Evolutionary conservation across 92 coral and sea anemone species (phyloP).

Genomic region (Heliopora coerulea): DNA sequence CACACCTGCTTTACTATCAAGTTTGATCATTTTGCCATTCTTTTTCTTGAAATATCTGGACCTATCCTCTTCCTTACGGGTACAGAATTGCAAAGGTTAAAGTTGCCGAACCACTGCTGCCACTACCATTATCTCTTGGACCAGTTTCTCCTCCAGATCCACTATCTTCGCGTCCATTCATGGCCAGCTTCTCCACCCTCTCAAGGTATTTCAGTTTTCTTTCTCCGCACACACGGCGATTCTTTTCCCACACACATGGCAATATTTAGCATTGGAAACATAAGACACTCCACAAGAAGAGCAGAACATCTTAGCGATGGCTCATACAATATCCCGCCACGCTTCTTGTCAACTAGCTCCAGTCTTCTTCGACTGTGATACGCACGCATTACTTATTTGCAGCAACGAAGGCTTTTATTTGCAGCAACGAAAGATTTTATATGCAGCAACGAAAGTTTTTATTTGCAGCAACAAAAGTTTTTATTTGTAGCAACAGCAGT

Average conservation of each 20-base stretch:
- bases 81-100: constrained; percentile 23
- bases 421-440: too few relatives aligned
- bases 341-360: neutral
- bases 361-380: neutral
- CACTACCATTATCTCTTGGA: neutral
- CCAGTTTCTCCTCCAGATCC: neutral
- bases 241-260: constrained; percentile 11
- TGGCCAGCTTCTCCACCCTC: too few relatives aligned
- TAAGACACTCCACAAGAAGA: constrained; percentile 3
- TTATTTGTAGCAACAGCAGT: neutral
- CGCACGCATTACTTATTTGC: neutral
- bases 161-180: neutral
- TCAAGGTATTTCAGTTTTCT: too few relatives aligned
- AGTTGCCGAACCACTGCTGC: neutral
- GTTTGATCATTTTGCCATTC: neutral
- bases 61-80: constrained; percentile 33
- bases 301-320: neutral
- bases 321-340: neutral
- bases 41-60: constrained; percentile 20
- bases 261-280: constrained; percentile 13
- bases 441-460: too few relatives aligned
- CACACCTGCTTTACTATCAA: neutral
- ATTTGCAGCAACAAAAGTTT: too few relatives aligned
- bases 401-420: neutral
- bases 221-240: neutral